Conservation (phyloP, 2,888 invertebrate genomes). For the Tinea pellionella region DNA sequence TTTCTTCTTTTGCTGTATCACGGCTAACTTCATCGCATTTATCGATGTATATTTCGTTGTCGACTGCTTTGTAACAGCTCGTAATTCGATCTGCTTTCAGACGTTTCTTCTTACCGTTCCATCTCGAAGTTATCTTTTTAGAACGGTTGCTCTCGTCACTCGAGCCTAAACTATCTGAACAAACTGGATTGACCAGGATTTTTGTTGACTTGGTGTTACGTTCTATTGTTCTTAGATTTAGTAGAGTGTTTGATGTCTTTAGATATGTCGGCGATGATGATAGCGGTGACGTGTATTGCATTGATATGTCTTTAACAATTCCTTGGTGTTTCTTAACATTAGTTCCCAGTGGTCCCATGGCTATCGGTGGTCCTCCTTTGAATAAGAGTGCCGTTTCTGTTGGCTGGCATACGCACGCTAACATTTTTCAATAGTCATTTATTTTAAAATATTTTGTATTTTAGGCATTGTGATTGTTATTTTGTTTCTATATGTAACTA, state of each 20-base stretch:
- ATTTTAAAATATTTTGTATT: conserved; percentile 12
- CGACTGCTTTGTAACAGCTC: conserved; percentile 29
- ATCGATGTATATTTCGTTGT: conserved; percentile 30
- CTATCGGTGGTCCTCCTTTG: conserved; percentile 62
- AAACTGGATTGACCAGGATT: conserved; percentile 60
- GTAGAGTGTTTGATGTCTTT: conserved; percentile 46
- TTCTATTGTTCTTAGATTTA: conserved; percentile 58
- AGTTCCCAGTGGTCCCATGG: conserved; percentile 66
- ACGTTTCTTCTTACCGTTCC: conserved; percentile 62
- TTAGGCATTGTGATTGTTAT: neutral
- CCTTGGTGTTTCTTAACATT: conserved; percentile 46
- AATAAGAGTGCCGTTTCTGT: conserved; percentile 67
- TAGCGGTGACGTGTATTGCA: conserved; percentile 3
- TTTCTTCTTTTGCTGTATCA: conserved; percentile 44
- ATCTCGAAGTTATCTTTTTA: conserved; percentile 43
- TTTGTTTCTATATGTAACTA: neutral
- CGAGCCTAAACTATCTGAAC: conserved; percentile 48
- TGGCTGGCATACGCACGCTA: conserved; percentile 77
- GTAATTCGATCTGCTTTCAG: conserved; percentile 41
- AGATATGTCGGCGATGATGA: conserved; percentile 37
- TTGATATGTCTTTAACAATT: conserved; percentile 13
- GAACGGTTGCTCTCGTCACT: conserved; percentile 56
- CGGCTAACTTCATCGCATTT: conserved; percentile 47
- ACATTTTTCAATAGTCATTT: conserved; percentile 62
- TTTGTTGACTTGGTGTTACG: conserved; percentile 59